These are phyloP conservation scores for Lophotriccus pileatus DNA, from an alignment of 2,797 vertebrate species.

Conservation along the genomic window DNA sequence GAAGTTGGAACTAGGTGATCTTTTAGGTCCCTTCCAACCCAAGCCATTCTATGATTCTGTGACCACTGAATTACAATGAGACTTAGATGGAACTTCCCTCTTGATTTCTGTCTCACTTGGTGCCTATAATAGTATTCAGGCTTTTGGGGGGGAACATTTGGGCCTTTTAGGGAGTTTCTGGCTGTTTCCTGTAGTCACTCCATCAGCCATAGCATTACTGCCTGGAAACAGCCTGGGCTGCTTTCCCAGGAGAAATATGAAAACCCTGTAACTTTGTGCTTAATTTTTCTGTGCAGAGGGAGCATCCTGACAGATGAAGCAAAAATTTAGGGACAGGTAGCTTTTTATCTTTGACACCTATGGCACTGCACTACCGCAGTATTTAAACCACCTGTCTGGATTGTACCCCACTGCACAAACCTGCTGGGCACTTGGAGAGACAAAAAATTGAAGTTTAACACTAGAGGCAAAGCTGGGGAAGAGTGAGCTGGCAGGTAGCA, in stretches of 20 bases:
- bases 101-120: background rate
- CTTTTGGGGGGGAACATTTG: background rate
- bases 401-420: background rate
- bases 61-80: background rate
- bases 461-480: background rate
- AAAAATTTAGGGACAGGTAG: background rate
- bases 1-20: background rate
- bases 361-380: accelerated
- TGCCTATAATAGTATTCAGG: background rate
- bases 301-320: background rate
- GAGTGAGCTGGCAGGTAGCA: background rate
- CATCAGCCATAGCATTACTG: background rate
- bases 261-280: background rate
- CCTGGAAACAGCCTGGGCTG: background rate
- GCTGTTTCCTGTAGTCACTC: background rate
- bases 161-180: background rate
- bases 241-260: background rate
- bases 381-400: background rate
- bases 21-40: background rate
- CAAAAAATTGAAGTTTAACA: background rate
- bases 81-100: background rate
- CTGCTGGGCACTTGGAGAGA: background rate
- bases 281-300: background rate
- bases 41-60: background rate
- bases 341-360: background rate